Percentiles rank a stretch among this genome's conserved stretches.
Conservation (phyloP, 2,888 invertebrate species). For the Yponomeuta malinellus region DNA sequence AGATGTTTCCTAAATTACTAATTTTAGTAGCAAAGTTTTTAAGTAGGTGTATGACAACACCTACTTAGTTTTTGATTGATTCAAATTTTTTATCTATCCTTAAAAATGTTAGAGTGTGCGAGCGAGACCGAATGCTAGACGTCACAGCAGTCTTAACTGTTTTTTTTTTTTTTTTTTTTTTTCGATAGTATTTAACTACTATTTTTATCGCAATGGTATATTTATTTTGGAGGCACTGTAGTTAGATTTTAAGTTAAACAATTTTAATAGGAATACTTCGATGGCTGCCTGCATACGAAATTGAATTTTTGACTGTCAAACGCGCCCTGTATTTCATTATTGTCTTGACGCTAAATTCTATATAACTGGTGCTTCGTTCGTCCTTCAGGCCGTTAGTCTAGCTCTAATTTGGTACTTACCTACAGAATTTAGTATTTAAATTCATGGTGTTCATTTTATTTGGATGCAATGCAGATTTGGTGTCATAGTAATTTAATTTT, state of each 20-base stretch:
- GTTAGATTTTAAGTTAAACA: conserved; percentile 8
- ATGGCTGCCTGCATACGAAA: background rate
- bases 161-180: background rate
- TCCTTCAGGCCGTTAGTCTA: background rate
- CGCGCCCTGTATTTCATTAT: conserved; percentile 6
- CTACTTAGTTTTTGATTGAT: too few relatives aligned
- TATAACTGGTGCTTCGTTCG: background rate
- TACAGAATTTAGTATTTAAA: background rate
- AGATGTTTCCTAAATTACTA: too few relatives aligned
- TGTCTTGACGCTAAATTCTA: conserved; percentile 9
- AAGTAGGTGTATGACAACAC: too few relatives aligned
- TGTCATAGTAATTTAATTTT: background rate
- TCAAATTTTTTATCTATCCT: too few relatives aligned
- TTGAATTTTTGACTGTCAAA: background rate
- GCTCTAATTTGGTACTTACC: background rate
- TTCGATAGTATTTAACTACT: background rate
- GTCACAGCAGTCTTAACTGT: background rate
- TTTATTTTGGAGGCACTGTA: conserved; percentile 16
- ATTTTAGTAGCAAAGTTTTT: too few relatives aligned
- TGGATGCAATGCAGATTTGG: background rate
- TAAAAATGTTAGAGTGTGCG: too few relatives aligned
- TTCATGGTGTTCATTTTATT: background rate
- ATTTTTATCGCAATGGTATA: conserved; percentile 6
- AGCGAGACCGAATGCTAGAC: too few relatives aligned
- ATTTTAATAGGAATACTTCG: background rate